Conservation (phyloP, 2,113 vertebrate genomes). For the Silurus glanis region DNA sequence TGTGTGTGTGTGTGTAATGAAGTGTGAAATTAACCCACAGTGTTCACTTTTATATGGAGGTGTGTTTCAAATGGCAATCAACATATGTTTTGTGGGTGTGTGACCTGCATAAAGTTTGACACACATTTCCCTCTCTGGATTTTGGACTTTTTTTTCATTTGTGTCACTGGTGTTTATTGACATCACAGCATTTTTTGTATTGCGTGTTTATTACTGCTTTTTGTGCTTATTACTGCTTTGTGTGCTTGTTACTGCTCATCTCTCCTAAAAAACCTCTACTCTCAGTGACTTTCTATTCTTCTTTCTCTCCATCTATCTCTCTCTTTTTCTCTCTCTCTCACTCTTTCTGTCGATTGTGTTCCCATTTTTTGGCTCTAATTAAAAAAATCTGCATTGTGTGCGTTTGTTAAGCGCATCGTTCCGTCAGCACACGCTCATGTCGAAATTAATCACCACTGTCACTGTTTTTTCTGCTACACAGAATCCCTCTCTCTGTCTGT, state of each 20-base stretch:
- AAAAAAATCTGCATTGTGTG: background rate
- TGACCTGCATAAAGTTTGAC: background rate
- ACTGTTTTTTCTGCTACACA: background rate
- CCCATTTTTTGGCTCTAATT: background rate
- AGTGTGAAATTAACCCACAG: conserved; percentile 44
- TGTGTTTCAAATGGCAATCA: conserved; percentile 11
- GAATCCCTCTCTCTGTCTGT: background rate
- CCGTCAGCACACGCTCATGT: background rate
- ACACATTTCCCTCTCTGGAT: too few species aligned
- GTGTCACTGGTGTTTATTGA: background rate
- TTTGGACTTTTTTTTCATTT: too few species aligned
- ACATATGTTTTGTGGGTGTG: conserved; percentile 33
- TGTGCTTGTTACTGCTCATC: background rate
- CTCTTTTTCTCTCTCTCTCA: background rate
- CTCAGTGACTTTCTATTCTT: background rate
- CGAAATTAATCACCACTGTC: background rate
- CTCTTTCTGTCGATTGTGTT: background rate
- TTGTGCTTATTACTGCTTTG: background rate
- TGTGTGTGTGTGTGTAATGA: conserved; percentile 31
- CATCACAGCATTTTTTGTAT: background rate
- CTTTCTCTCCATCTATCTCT: background rate
- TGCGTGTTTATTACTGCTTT: background rate
- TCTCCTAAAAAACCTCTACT: background rate
- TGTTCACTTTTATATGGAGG: conserved; percentile 25
- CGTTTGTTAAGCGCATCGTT: background rate